A percentile compares a stretch with the other conserved stretches of the same genome.
These are phyloP conservation scores for Nomada flava DNA, from an alignment of 2,888 invertebrate species.

Conservation along the genomic window DNA sequence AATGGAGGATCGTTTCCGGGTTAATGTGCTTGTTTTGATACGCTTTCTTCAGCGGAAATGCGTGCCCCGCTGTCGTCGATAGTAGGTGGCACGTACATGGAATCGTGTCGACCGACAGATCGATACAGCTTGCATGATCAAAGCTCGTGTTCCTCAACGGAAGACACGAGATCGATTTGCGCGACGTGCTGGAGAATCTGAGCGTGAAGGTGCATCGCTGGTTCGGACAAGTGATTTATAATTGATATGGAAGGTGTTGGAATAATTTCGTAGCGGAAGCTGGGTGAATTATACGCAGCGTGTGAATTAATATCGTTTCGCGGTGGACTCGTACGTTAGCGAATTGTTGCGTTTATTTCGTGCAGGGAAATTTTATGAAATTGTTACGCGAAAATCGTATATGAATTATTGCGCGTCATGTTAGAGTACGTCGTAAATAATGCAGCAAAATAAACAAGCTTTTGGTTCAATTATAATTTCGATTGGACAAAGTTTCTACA, in stretches of 20 bases:
- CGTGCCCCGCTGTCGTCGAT: background rate
- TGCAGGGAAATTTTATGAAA: too few species aligned
- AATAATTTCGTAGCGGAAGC: background rate
- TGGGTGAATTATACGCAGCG: background rate
- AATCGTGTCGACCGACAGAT: constrained; percentile 29
- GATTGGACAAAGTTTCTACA: too few species aligned
- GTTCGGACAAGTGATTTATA: background rate
- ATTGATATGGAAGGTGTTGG: background rate
- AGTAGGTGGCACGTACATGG: background rate
- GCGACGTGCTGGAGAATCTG: background rate
- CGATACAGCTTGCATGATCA: constrained; percentile 31
- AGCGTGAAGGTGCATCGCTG: background rate
- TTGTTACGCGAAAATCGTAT: too few species aligned
- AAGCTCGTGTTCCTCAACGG: background rate
- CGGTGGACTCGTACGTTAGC: too few species aligned
- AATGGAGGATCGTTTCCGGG: constrained; percentile 30
- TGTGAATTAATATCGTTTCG: too few species aligned
- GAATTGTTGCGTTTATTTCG: too few species aligned
- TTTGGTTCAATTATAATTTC: too few species aligned
- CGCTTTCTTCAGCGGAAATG: background rate
- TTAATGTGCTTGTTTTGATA: constrained; percentile 40
- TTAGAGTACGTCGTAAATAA: too few species aligned
- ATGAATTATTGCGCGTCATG: too few species aligned
- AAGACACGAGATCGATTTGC: background rate
- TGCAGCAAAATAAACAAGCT: too few species aligned